Conservation (phyloP, 2,113 vertebrate genomes). For the Cromileptes altivelis region DNA sequence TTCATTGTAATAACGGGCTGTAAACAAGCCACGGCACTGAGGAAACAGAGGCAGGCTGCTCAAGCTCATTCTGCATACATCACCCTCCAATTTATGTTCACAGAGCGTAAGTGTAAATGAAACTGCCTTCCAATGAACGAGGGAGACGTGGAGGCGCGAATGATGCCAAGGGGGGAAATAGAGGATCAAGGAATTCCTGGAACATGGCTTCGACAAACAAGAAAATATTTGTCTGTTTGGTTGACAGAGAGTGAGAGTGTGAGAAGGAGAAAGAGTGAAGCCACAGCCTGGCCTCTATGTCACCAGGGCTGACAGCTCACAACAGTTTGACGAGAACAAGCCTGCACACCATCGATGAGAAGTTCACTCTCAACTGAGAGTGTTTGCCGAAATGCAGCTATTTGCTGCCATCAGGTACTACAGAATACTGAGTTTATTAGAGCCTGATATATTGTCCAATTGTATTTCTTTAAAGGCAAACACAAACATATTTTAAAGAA, state of each 20-base stretch:
- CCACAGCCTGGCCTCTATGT: not conserved
- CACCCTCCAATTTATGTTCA: conserved; percentile 50
- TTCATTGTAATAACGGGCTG: conserved; percentile 28
- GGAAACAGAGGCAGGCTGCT: conserved; percentile 32
- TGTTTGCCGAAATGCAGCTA: not conserved
- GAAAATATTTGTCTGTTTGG: conserved; percentile 11
- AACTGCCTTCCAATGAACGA: conserved; percentile 32
- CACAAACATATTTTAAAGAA: too few relatives aligned
- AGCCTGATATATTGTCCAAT: too few relatives aligned
- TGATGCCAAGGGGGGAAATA: not conserved
- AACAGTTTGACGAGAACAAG: not conserved
- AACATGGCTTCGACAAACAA: conserved; percentile 16
- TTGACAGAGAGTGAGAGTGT: not conserved
- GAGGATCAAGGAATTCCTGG: conserved; percentile 39
- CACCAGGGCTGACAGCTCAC: not conserved
- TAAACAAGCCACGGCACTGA: conserved; percentile 55
- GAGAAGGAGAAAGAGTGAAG: not conserved
- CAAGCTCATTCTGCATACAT: conserved; percentile 50
- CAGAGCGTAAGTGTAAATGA: conserved; percentile 45
- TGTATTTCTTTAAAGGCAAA: too few relatives aligned
- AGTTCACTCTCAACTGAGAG: not conserved
- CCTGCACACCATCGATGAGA: not conserved
- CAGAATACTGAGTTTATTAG: too few relatives aligned
- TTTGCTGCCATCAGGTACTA: not conserved
- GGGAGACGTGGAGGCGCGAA: not conserved